Evolutionary conservation across 64 coral and sea anemone genomes (phyloP).

Genomic region (Acropora yongei): DNA sequence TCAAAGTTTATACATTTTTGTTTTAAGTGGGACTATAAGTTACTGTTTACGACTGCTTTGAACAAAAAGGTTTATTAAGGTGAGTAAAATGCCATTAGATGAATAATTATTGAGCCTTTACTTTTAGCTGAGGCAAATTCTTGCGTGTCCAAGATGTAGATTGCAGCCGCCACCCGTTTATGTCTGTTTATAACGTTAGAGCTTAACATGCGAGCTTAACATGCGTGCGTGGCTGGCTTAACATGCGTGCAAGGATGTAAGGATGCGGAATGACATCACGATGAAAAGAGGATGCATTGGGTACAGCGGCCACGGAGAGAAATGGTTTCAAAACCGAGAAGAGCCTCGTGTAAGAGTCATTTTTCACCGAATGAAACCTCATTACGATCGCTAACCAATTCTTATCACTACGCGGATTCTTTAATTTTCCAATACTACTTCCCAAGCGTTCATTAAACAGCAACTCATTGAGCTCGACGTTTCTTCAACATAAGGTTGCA

Average conservation of each 20-base stretch:
- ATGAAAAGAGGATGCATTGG: too few relatives aligned
- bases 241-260: neutral
- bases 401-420: too few relatives aligned
- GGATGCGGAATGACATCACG: too few relatives aligned
- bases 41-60: conserved; percentile 5
- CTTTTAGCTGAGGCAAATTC: conserved; percentile 13
- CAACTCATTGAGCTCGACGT: neutral
- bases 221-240: neutral
- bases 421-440: conserved; percentile 8
- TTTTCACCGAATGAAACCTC: conserved; percentile 15
- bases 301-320: too few relatives aligned
- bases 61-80: neutral
- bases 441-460: neutral
- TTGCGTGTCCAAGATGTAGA: conserved; percentile 12
- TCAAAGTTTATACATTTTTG: conserved; percentile 15
- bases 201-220: too few relatives aligned
- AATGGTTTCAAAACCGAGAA: too few relatives aligned
- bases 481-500: too few relatives aligned
- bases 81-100: conserved; percentile 4
- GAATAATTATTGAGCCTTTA: conserved; percentile 1
- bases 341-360: too few relatives aligned
- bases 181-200: conserved; percentile 1
- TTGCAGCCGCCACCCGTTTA: conserved; percentile 3
- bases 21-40: conserved; percentile 5
- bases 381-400: too few relatives aligned